Evolutionary conservation across 2,888 invertebrate genomes (phyloP).

Genomic region (Vesta saturnalis): DNA sequence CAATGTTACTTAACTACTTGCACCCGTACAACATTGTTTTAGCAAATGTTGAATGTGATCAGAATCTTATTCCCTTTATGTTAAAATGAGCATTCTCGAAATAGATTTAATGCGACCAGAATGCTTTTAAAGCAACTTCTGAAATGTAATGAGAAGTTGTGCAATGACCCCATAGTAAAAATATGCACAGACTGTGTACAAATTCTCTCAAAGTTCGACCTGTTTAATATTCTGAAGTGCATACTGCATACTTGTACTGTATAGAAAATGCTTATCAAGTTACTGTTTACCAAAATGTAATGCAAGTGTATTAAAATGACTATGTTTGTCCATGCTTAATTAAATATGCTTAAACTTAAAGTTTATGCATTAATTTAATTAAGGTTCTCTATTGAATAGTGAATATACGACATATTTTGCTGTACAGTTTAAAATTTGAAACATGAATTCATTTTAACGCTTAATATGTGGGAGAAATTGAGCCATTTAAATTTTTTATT

Average conservation of each 20-base stretch:
- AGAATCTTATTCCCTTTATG: too few relatives aligned
- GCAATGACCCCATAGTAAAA: too few relatives aligned
- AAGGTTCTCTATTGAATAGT: conserved; percentile 15
- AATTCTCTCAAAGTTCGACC: too few relatives aligned
- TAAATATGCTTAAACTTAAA: conserved; percentile 26
- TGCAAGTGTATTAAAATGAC: conserved; percentile 11
- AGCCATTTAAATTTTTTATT: background rate
- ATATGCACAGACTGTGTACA: too few relatives aligned
- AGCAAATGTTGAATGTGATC: too few relatives aligned
- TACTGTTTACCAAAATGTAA: conserved; percentile 3
- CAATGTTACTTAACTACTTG: too few relatives aligned
- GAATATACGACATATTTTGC: background rate
- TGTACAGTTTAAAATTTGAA: background rate
- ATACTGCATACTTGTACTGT: background rate
- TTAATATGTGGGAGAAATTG: background rate
- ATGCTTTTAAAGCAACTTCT: background rate
- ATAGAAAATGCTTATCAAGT: background rate
- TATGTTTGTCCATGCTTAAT: conserved; percentile 24
- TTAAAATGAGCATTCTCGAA: too few relatives aligned
- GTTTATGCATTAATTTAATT: conserved; percentile 34
- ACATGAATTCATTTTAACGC: too few relatives aligned
- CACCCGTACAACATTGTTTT: too few relatives aligned
- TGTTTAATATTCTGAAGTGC: background rate
- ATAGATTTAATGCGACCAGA: too few relatives aligned
- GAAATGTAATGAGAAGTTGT: background rate